Percentiles rank a stretch among this genome's conserved stretches.
Evolutionary conservation across 2,888 invertebrate species (phyloP).

Genomic region (Eupithecia inturbata): DNA sequence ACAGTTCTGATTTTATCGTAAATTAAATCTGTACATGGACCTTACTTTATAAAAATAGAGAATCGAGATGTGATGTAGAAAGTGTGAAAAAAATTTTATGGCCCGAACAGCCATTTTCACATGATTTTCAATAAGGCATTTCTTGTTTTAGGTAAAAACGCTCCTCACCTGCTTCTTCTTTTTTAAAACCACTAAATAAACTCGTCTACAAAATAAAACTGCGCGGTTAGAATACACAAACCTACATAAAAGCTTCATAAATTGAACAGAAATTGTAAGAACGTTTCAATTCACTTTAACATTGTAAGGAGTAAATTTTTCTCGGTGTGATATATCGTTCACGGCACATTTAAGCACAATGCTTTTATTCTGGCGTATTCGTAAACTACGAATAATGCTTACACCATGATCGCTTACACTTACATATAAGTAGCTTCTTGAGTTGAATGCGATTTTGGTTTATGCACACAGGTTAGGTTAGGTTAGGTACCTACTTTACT

Average conservation of each 20-base stretch:
- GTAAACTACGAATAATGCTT: conserved; percentile 38
- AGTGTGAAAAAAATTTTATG: neutral
- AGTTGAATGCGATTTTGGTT: neutral
- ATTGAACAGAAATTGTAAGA: conserved; percentile 19
- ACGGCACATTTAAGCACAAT: conserved; percentile 52
- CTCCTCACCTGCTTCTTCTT: neutral
- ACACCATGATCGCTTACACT: too few species aligned
- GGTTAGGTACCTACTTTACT: too few species aligned
- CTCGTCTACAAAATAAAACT: neutral
- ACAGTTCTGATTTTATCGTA: neutral
- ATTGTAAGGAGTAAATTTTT: conserved; percentile 34
- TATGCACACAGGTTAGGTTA: neutral
- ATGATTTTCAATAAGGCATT: neutral
- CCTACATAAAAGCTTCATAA: conserved; percentile 13
- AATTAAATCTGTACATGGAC: neutral
- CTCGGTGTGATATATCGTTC: conserved; percentile 38
- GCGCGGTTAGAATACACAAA: neutral
- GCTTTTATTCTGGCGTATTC: conserved; percentile 45
- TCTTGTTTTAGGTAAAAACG: neutral
- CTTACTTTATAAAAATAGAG: neutral
- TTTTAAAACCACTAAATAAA: neutral
- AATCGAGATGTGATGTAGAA: neutral
- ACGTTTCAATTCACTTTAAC: conserved; percentile 41
- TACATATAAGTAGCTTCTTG: conserved; percentile 48
- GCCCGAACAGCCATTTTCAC: neutral